Evolutionary conservation across 2,113 vertebrate genomes (phyloP).

Genomic region (Oplegnathus fasciatus): DNA sequence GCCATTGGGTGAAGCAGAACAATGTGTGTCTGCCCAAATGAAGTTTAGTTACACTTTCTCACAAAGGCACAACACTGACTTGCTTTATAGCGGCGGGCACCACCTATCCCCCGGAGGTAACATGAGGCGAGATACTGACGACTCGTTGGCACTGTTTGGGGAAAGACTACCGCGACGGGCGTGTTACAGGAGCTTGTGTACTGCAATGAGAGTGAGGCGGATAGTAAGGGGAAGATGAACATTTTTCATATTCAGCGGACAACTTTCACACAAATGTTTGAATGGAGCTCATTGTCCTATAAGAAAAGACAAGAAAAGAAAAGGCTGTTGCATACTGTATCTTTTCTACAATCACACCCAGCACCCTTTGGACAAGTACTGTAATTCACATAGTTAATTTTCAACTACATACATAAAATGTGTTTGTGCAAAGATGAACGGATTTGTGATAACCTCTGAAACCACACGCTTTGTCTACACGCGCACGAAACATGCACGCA

Average conservation of each 20-base stretch:
- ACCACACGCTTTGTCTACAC: neutral
- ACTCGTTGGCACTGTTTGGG: constrained; percentile 27
- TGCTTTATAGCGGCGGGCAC: constrained; percentile 34
- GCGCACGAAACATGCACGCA: neutral
- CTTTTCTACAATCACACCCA: constrained; percentile 50
- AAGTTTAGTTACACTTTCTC: constrained; percentile 65
- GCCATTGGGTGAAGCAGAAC: constrained; percentile 39
- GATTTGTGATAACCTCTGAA: constrained; percentile 9
- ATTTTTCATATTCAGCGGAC: constrained; percentile 13
- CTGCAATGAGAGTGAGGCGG: neutral
- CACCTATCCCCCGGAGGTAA: constrained; percentile 58
- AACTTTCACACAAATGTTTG: constrained; percentile 24
- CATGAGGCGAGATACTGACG: constrained; percentile 27
- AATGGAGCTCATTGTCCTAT: constrained; percentile 12
- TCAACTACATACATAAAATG: constrained; percentile 55
- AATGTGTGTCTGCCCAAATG: constrained; percentile 45
- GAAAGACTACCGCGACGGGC: neutral
- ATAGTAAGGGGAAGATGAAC: neutral
- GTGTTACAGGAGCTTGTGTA: constrained; percentile 10
- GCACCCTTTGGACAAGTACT: constrained; percentile 48
- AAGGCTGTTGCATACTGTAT: neutral
- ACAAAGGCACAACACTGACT: constrained; percentile 57
- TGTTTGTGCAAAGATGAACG: constrained; percentile 20
- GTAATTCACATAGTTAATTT: constrained; percentile 61
- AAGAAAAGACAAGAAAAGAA: neutral